Conservation (phyloP, 2,113 vertebrate species). For the Atractosteus spatula region DNA sequence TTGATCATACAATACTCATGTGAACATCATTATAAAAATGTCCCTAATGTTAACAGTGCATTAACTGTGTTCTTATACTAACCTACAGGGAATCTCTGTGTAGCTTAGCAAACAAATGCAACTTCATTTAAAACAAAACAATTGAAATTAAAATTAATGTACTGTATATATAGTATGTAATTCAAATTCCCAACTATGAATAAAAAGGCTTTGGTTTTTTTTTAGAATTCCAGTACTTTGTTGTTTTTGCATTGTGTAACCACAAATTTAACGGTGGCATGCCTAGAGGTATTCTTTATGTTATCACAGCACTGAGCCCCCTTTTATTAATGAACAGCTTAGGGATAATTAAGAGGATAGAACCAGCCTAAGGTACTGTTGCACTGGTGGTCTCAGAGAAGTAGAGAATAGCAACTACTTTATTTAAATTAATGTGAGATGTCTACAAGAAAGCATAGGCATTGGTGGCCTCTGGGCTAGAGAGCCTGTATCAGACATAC, state of each 20-base stretch:
- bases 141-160: too few relatives aligned
- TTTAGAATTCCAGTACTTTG: too few relatives aligned
- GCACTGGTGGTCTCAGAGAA: not conserved
- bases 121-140: too few relatives aligned
- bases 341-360: slow-evolving; percentile 19
- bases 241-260: slow-evolving; percentile 13
- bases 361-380: slow-evolving; percentile 7
- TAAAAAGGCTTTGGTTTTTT: too few relatives aligned
- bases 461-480: not conserved
- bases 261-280: slow-evolving; percentile 8
- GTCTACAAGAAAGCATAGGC: not conserved
- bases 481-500: slow-evolving; percentile 22
- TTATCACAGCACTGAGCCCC: slow-evolving; percentile 9
- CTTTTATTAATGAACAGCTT: slow-evolving; percentile 24
- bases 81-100: too few relatives aligned
- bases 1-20: slow-evolving; percentile 20
- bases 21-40: slow-evolving; percentile 23
- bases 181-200: too few relatives aligned
- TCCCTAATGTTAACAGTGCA: not conserved
- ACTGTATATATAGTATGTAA: too few relatives aligned
- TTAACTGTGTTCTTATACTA: not conserved
- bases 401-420: not conserved
- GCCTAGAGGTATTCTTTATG: slow-evolving; percentile 16
- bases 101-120: too few relatives aligned
- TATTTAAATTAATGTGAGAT: slow-evolving; percentile 10